Conservation (phyloP, 2,113 vertebrate genomes). For the Eulacestoma nigropectus region DNA sequence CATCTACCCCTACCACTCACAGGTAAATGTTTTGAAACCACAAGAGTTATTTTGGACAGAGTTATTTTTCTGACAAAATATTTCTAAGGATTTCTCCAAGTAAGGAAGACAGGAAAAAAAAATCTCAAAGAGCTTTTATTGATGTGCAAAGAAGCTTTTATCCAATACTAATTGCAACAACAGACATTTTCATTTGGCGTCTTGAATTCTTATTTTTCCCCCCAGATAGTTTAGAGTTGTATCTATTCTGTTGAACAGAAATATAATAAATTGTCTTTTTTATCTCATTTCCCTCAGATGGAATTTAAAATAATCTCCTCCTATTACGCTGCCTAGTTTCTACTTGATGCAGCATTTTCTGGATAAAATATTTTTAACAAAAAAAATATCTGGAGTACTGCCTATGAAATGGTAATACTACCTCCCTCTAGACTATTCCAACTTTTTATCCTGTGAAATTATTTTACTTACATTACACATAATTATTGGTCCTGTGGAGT, state of each 20-base stretch:
- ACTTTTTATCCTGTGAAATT: neutral
- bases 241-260: neutral
- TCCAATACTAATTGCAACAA: neutral
- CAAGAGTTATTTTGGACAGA: neutral
- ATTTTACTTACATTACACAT: neutral
- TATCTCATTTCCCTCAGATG: neutral
- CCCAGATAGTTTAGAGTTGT: neutral
- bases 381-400: neutral
- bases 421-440: neutral
- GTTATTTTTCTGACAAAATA: neutral
- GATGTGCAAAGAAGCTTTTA: neutral
- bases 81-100: neutral
- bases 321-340: neutral
- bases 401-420: neutral
- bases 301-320: neutral
- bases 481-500: neutral
- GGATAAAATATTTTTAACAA: neutral
- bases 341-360: neutral
- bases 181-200: neutral
- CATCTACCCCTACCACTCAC: neutral
- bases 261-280: neutral
- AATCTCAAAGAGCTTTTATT: neutral
- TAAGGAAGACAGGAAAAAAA: neutral
- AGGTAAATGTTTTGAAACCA: neutral
- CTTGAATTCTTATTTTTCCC: fast-evolving